phyloP scores from a whole-genome alignment of 2,888 invertebrate genomes.

The Diachrysia chrysitis region DNA sequence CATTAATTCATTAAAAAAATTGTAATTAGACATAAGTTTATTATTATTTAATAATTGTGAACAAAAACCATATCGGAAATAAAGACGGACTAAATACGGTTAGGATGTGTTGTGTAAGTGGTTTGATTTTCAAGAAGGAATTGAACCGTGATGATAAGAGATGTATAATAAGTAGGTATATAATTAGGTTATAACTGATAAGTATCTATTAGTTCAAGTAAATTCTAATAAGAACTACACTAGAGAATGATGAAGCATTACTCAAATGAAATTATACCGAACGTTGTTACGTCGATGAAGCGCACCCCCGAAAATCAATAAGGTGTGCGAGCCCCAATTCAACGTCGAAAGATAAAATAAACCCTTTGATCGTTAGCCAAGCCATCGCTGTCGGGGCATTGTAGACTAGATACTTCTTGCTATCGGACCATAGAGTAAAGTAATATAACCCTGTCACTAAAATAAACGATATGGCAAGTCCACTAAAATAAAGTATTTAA shows the following conservation, averaged over 20 bases:
- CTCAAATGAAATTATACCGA: conserved; percentile 2
- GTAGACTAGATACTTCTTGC: neutral
- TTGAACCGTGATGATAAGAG: no score
- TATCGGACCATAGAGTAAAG: no score
- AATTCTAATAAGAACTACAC: neutral
- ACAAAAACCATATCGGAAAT: no score
- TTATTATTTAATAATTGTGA: no score
- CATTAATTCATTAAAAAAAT: no score
- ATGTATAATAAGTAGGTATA: no score
- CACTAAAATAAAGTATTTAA: no score
- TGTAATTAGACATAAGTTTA: no score
- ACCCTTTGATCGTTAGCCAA: conserved; percentile 8
- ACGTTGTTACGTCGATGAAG: conserved; percentile 3
- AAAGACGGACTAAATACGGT: no score
- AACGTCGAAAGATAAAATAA: conserved; percentile 1
- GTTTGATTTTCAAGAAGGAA: no score
- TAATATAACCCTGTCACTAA: neutral
- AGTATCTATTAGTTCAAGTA: neutral
- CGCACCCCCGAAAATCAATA: conserved; percentile 7
- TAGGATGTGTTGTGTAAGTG: no score
- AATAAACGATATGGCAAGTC: neutral
- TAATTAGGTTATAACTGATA: no score
- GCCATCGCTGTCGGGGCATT: neutral
- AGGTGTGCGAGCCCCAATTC: conserved; percentile 5
- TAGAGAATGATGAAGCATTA: neutral